Evolutionary conservation across 2,113 vertebrate genomes (phyloP).

Genomic region (Coreoperca whiteheadi): DNA sequence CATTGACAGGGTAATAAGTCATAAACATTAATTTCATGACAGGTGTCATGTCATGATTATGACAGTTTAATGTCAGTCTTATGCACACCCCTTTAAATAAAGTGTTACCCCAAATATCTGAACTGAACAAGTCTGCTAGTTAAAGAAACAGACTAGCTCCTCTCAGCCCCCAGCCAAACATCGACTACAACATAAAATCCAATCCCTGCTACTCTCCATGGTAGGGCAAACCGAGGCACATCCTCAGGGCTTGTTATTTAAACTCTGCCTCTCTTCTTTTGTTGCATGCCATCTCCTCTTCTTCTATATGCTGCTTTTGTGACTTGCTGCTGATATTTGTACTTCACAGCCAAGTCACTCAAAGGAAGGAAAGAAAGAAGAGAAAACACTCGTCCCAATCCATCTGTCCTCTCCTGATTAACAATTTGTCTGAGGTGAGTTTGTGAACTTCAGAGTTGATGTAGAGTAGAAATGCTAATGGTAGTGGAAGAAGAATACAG

Average conservation of each 20-base stretch:
- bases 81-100: no score
- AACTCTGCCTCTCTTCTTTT: conserved; percentile 46
- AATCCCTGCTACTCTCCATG: conserved; percentile 53
- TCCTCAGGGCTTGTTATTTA: conserved; percentile 57
- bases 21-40: no score
- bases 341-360: conserved; percentile 16
- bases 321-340: conserved; percentile 8
- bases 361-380: conserved; percentile 2
- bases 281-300: conserved; percentile 29
- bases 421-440: background rate
- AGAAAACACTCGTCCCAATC: background rate
- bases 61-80: no score
- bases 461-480: no score
- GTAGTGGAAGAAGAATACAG: background rate
- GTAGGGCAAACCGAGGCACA: conserved; percentile 24
- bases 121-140: no score
- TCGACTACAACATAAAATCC: conserved; percentile 39
- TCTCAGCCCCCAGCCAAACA: conserved; percentile 20
- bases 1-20: no score
- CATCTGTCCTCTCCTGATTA: background rate
- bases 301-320: conserved; percentile 14
- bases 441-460: background rate
- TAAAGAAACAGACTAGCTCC: conserved; percentile 9
- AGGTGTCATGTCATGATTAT: no score
- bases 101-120: no score